A percentile compares a stretch with the other conserved stretches of the same genome.
Evolutionary conservation across 2,797 vertebrate species (phyloP).

Genomic region (Austrolebias charrua): DNA sequence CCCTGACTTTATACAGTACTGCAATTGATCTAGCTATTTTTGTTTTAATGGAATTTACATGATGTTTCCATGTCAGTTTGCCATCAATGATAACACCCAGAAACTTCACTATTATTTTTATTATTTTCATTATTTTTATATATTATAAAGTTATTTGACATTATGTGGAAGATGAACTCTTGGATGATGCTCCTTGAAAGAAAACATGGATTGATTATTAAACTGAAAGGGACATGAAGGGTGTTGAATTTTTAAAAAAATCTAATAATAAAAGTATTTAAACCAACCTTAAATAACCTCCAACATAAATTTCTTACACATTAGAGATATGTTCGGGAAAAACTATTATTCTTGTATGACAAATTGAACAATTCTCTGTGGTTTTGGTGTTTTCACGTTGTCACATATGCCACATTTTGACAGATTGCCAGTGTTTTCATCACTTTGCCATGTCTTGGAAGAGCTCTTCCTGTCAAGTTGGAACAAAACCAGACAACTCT

Average conservation of each 20-base stretch:
- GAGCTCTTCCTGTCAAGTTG: constrained; percentile 43
- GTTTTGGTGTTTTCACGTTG: neutral
- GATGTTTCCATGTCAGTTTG: too few species aligned
- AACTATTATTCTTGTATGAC: neutral
- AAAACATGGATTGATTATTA: constrained; percentile 3
- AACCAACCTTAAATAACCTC: neutral
- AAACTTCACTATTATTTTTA: too few species aligned
- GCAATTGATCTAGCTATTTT: too few species aligned
- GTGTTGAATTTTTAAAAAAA: too few species aligned
- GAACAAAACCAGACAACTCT: constrained; percentile 39
- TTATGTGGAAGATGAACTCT: constrained; percentile 8
- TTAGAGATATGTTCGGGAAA: neutral
- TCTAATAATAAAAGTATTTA: too few species aligned
- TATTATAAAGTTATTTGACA: neutral
- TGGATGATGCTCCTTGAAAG: constrained; percentile 1
- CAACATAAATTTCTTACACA: neutral
- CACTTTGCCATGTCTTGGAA: constrained; percentile 32
- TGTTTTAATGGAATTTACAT: too few species aligned
- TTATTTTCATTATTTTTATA: too few species aligned
- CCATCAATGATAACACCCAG: too few species aligned
- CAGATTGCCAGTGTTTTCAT: constrained; percentile 35
- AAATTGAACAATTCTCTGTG: neutral
- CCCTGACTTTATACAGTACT: too few species aligned
- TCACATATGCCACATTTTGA: neutral
- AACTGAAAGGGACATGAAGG: too few species aligned